These are phyloP conservation scores for Lagopus muta DNA, from an alignment of 2,113 vertebrate species.

Conservation along the genomic window DNA sequence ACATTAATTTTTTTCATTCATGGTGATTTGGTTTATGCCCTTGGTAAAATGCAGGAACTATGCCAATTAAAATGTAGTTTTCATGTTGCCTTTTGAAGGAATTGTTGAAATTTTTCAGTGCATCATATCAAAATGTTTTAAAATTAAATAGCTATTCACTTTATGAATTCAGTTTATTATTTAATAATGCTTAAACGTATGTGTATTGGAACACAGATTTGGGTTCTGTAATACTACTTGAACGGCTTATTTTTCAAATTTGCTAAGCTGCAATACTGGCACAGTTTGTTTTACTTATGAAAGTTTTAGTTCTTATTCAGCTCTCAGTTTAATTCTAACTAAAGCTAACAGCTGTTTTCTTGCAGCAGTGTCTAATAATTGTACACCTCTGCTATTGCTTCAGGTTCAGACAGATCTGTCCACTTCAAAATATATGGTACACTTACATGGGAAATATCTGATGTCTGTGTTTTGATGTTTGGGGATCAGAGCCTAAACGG, in stretches of 20 bases:
- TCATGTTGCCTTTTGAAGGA: neutral
- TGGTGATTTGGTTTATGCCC: neutral
- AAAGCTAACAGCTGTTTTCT: neutral
- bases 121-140: neutral
- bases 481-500: neutral
- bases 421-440: neutral
- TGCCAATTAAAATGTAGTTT: neutral
- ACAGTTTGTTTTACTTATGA: neutral
- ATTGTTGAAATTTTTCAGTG: neutral
- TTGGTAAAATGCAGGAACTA: neutral
- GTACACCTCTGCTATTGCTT: neutral
- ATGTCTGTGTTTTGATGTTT: neutral
- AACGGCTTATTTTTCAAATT: neutral
- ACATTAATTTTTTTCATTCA: neutral
- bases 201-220: neutral
- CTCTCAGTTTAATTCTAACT: neutral
- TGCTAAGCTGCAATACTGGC: neutral
- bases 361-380: neutral
- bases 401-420: neutral
- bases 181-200: neutral
- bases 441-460: neutral
- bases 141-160: neutral
- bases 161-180: neutral
- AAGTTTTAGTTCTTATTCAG: neutral
- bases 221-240: neutral